phyloP scores from a whole-genome alignment of 2,888 invertebrate species.

The Perizoma flavofasciatum region DNA sequence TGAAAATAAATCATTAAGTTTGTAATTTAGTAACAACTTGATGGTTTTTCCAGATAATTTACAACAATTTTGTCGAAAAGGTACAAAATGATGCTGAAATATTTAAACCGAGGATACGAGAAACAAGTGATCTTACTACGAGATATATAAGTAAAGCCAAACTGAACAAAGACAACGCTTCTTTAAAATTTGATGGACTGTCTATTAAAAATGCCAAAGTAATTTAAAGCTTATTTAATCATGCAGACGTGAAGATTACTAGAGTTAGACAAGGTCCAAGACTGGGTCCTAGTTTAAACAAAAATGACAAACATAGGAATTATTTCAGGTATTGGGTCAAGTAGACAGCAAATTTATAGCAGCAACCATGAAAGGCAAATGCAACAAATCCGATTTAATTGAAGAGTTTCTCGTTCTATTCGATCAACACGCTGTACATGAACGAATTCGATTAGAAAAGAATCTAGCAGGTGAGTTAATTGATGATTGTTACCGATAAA shows the following conservation, averaged over 20 bases:
- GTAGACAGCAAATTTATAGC: constrained; percentile 90
- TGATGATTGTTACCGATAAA: background rate
- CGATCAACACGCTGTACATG: constrained; percentile 95
- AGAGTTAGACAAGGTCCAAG: too few species aligned
- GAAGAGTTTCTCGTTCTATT: constrained; percentile 85
- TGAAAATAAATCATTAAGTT: background rate
- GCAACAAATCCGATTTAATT: constrained; percentile 50
- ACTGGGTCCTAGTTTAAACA: too few species aligned
- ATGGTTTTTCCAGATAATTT: constrained; percentile 59
- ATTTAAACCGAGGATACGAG: constrained; percentile 59
- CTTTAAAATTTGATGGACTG: constrained; percentile 59
- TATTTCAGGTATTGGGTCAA: constrained; percentile 86
- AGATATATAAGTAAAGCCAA: constrained; percentile 58
- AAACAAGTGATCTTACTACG: constrained; percentile 51
- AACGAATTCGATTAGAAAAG: constrained; percentile 90
- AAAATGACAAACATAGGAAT: too few species aligned
- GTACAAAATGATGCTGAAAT: constrained; percentile 75
- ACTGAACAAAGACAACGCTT: constrained; percentile 55
- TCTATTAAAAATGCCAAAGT: constrained; percentile 63
- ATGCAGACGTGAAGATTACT: too few species aligned
- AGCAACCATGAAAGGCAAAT: constrained; percentile 61
- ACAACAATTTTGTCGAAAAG: constrained; percentile 72
- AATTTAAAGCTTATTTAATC: constrained; percentile 12
- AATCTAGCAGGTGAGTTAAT: constrained; percentile 82
- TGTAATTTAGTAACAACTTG: background rate